Evolutionary conservation across 2,888 invertebrate species (phyloP).

Genomic region (Panzeria rudis): DNA sequence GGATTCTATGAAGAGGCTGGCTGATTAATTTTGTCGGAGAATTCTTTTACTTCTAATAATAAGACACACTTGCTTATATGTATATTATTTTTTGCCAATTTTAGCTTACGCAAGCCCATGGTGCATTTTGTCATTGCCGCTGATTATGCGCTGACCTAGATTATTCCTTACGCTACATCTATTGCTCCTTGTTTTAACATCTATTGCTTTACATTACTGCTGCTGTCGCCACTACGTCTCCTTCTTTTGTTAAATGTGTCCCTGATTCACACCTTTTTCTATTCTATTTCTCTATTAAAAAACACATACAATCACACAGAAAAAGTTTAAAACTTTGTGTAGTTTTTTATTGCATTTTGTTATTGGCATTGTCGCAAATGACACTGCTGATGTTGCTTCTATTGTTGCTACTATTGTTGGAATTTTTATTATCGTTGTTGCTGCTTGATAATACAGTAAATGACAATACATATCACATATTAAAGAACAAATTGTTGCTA

Average conservation of each 20-base stretch:
- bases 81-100: no score
- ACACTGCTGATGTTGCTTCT: neutral
- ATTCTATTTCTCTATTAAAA: neutral
- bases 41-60: no score
- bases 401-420: neutral
- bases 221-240: constrained; percentile 2
- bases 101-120: constrained; percentile 14
- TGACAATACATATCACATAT: constrained; percentile 29
- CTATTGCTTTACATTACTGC: neutral
- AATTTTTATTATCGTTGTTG: constrained; percentile 9
- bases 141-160: constrained; percentile 65
- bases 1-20: no score
- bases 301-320: neutral
- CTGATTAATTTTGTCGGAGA: no score
- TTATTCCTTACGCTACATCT: constrained; percentile 52
- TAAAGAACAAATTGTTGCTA: constrained; percentile 68
- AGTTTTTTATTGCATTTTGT: constrained; percentile 42
- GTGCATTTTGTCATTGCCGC: constrained; percentile 43
- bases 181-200: constrained; percentile 38
- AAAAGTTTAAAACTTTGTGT: constrained; percentile 30
- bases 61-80: no score
- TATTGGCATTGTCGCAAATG: constrained; percentile 52
- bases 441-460: constrained; percentile 30
- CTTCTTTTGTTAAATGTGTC: constrained; percentile 35
- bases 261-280: constrained; percentile 60